Conservation (phyloP, 2,113 vertebrate species). For the Oriolus oriolus region DNA sequence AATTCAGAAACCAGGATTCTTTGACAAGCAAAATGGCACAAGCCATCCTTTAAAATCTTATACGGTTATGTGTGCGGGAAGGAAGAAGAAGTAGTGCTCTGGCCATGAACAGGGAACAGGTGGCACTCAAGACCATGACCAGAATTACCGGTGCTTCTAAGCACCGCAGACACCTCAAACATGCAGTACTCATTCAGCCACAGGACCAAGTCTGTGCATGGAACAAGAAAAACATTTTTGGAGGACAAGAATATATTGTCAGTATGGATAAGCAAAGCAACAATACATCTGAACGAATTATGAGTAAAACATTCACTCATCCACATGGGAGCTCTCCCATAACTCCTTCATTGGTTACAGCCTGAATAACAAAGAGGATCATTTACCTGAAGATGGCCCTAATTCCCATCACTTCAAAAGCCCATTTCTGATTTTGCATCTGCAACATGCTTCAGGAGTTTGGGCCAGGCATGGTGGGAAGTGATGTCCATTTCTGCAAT, state of each 20-base stretch:
- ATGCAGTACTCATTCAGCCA: fast-evolving
- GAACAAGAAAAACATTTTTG: background rate
- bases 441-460: background rate
- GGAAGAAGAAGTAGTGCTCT: background rate
- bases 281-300: fast-evolving
- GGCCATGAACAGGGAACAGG: background rate
- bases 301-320: background rate
- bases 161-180: background rate
- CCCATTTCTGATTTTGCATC: background rate
- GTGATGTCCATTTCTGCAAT: background rate
- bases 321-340: background rate
- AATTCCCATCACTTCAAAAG: background rate
- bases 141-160: background rate
- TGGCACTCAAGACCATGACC: background rate
- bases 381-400: background rate
- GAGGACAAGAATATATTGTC: background rate
- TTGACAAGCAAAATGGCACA: background rate
- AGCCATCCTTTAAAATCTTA: background rate
- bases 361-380: background rate
- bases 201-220: background rate
- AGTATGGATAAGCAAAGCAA: background rate
- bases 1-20: background rate
- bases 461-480: background rate
- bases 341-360: background rate
- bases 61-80: fast-evolving